Conservation (phyloP, 1,140 invertebrate species). For the Semibalanus balanoides region DNA sequence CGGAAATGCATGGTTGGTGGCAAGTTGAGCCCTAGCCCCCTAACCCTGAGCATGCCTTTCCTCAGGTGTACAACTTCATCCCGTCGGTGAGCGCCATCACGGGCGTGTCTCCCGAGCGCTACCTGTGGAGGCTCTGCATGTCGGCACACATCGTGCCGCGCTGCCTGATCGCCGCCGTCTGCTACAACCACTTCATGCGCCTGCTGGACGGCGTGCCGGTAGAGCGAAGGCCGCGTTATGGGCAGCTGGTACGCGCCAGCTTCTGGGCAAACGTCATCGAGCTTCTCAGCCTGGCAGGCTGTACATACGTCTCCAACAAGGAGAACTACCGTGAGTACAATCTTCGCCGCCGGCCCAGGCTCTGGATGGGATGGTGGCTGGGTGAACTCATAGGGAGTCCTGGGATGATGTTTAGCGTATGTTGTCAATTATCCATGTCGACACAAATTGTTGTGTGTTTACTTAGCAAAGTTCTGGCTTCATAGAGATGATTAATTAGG, state of each 20-base stretch:
- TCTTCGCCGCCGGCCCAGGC: too few relatives aligned
- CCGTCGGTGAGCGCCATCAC: slow-evolving; percentile 84
- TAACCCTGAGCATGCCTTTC: too few relatives aligned
- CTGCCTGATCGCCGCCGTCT: slow-evolving; percentile 65
- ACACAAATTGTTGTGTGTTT: too few relatives aligned
- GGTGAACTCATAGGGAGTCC: too few relatives aligned
- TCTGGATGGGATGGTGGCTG: too few relatives aligned
- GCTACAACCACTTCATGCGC: slow-evolving; percentile 61
- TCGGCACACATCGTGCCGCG: slow-evolving; percentile 77
- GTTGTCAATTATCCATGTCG: too few relatives aligned
- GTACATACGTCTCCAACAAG: slow-evolving; percentile 81
- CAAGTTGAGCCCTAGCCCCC: too few relatives aligned
- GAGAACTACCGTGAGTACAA: slow-evolving; percentile 80
- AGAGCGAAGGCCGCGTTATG: slow-evolving; percentile 31
- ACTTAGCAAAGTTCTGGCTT: not conserved
- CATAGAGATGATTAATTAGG: too few relatives aligned
- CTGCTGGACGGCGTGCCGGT: slow-evolving; percentile 29
- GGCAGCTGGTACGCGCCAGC: slow-evolving; percentile 50
- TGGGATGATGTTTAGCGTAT: too few relatives aligned
- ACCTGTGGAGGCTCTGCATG: slow-evolving; percentile 80
- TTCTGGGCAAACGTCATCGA: slow-evolving; percentile 75
- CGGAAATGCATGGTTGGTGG: too few relatives aligned
- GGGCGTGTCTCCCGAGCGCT: slow-evolving; percentile 75
- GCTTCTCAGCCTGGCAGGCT: slow-evolving; percentile 63
- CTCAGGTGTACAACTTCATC: slow-evolving; percentile 77